Percentiles rank a stretch among this genome's conserved stretches.
These are phyloP conservation scores for Pachymerium ferrugineum DNA, from an alignment of 2,888 invertebrate genomes.

Conservation along the genomic window DNA sequence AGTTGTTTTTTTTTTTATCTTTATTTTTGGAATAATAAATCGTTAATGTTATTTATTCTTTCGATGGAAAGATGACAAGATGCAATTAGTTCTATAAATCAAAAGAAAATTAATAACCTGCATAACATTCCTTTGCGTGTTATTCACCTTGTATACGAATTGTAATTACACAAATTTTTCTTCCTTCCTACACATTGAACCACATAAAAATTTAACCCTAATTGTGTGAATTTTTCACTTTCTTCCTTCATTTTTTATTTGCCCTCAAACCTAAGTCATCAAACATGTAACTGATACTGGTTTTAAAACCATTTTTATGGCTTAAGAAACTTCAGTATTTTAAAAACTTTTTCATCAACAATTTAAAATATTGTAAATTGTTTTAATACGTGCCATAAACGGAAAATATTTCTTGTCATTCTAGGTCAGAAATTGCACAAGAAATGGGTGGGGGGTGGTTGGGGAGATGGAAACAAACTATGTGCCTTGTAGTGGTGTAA, in stretches of 20 bases:
- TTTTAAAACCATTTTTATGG: no score
- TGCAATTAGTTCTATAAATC: conserved; percentile 6
- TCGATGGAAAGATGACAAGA: neutral
- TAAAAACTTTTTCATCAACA: no score
- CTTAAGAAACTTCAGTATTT: no score
- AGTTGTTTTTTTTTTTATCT: neutral
- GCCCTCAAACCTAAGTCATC: neutral
- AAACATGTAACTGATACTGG: neutral
- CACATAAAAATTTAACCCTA: neutral
- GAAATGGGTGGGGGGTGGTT: neutral
- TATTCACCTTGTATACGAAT: conserved; percentile 23
- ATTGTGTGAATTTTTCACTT: neutral
- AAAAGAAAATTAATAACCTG: neutral
- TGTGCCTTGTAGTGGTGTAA: conserved; percentile 22
- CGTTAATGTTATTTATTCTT: neutral
- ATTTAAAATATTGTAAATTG: neutral
- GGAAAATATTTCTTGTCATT: conserved; percentile 1
- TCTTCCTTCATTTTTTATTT: neutral
- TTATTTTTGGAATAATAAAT: neutral
- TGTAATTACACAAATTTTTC: conserved; percentile 11
- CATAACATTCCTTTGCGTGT: conserved; percentile 11
- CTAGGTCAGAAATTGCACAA: conserved; percentile 12
- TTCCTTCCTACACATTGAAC: neutral
- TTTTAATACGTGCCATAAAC: no score
- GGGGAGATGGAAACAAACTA: neutral